phyloP scores from a whole-genome alignment of 2,888 invertebrate species.

The Cryptocephalus primarius region DNA sequence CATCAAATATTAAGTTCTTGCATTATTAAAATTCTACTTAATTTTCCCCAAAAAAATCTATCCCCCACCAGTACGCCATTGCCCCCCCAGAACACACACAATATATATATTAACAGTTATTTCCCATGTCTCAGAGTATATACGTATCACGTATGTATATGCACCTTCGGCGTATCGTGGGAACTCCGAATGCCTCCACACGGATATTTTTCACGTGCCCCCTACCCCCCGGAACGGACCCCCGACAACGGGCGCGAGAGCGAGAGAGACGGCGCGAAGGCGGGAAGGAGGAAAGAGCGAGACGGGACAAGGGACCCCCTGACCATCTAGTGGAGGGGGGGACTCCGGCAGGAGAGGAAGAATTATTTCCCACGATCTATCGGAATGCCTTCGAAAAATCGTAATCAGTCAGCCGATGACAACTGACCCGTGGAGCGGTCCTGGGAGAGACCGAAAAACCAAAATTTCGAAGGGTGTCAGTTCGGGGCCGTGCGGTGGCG shows the following conservation, averaged over 20 bases:
- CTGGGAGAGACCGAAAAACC: too few relatives aligned
- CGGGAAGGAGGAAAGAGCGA: background rate
- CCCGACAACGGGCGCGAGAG: background rate
- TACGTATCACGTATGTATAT: constrained; percentile 4
- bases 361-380: constrained; percentile 1
- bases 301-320: background rate
- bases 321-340: background rate
- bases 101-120: constrained; percentile 20
- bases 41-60: too few relatives aligned
- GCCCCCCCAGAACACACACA: background rate
- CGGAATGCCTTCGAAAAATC: constrained; percentile 1
- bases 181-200: background rate
- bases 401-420: background rate
- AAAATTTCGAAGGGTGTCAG: too few relatives aligned
- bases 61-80: background rate
- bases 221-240: background rate
- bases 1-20: too few relatives aligned
- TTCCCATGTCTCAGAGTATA: constrained; percentile 22
- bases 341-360: background rate
- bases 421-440: background rate
- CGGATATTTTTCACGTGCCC: background rate
- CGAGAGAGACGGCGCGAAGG: background rate
- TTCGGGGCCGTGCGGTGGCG: too few relatives aligned
- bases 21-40: too few relatives aligned
- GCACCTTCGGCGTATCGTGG: background rate